Conservation (phyloP, 2,797 vertebrate genomes). For the Acanthornis magna region DNA sequence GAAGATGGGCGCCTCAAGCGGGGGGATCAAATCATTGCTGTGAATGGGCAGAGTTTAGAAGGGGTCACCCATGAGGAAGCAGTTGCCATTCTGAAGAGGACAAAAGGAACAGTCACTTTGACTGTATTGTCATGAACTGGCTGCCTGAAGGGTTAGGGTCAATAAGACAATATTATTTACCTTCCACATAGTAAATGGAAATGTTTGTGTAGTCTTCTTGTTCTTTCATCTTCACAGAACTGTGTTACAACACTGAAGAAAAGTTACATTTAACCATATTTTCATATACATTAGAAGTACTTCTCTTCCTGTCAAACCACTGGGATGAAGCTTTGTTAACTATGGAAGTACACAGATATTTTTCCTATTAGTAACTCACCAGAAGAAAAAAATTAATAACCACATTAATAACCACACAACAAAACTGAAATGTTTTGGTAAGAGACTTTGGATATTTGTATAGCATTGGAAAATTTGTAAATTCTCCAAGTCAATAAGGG, state of each 20-base stretch:
- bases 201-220: neutral
- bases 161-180: neutral
- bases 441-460: neutral
- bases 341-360: neutral
- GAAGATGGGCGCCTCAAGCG: slow-evolving; percentile 95
- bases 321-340: neutral
- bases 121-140: slow-evolving; percentile 87
- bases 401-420: neutral
- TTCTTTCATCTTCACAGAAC: neutral
- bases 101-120: slow-evolving; percentile 92
- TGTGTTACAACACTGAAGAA: neutral
- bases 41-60: slow-evolving; percentile 93
- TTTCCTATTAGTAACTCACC: neutral
- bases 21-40: slow-evolving; percentile 96
- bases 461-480: neutral
- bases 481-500: neutral
- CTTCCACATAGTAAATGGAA: neutral
- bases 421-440: neutral
- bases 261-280: neutral
- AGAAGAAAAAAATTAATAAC: neutral
- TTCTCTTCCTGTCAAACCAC: neutral
- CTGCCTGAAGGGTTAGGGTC: neutral
- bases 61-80: slow-evolving; percentile 97
- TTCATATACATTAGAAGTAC: slow-evolving; percentile 5
- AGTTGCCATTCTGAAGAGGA: slow-evolving; percentile 92